These are phyloP conservation scores for Aphidius colemani DNA, from an alignment of 2,888 invertebrate species.

Conservation along the genomic window DNA sequence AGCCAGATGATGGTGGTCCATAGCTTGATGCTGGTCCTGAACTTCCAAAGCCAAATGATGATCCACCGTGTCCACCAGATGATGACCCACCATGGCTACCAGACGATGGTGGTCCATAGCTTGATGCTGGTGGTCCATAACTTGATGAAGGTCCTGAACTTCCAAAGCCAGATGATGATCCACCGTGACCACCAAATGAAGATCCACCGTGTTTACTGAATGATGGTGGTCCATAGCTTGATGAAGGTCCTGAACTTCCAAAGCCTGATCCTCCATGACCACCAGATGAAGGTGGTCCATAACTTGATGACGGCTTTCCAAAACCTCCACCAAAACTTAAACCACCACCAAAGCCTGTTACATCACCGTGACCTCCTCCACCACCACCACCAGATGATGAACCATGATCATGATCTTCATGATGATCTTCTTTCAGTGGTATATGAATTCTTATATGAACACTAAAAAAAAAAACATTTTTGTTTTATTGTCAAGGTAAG, in stretches of 20 bases:
- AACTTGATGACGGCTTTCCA: constrained; percentile 15
- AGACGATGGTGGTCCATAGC: constrained; percentile 28
- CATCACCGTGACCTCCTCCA: constrained; percentile 18
- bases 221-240: constrained; percentile 21
- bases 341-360: constrained; percentile 19
- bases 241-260: constrained; percentile 13
- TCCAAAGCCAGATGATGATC: constrained; percentile 26
- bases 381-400: constrained; percentile 36
- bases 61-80: constrained; percentile 28
- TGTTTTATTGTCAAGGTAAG: not conserved
- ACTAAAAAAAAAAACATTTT: constrained; percentile 34
- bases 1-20: constrained; percentile 23
- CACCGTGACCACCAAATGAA: constrained; percentile 30
- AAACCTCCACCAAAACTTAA: constrained; percentile 22
- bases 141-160: constrained; percentile 12
- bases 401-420: constrained; percentile 42
- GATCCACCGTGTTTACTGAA: constrained; percentile 19
- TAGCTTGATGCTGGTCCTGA: constrained; percentile 10
- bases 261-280: constrained; percentile 20
- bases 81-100: constrained; percentile 27
- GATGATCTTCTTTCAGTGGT: constrained; percentile 45
- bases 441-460: constrained; percentile 52
- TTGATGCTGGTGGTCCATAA: constrained; percentile 20
- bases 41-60: constrained; percentile 25
- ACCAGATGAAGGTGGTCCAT: constrained; percentile 17